Conservation (phyloP, 2,888 invertebrate genomes). For the Scaptomyza cyrtandrae region DNA sequence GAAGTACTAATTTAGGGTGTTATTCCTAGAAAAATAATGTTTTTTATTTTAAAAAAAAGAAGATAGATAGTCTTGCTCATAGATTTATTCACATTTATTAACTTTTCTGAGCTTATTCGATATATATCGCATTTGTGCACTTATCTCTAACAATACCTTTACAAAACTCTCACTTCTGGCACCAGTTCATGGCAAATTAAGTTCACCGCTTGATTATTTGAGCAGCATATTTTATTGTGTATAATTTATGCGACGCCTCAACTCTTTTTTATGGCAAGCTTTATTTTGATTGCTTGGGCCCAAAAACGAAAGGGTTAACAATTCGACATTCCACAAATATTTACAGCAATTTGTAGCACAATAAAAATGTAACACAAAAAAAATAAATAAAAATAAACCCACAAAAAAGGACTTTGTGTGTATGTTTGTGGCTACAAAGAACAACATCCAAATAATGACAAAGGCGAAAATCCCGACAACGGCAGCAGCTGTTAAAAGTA, state of each 20-base stretch:
- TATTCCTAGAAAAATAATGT: not conserved
- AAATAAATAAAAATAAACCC: slow-evolving; percentile 26
- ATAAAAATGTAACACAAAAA: slow-evolving; percentile 63
- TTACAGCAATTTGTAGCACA: slow-evolving; percentile 79
- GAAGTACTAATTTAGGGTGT: not conserved
- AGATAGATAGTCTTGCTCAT: no score
- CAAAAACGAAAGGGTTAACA: slow-evolving; percentile 64
- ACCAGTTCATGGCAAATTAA: slow-evolving; percentile 76
- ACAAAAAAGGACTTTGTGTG: slow-evolving; percentile 57
- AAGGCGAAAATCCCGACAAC: slow-evolving; percentile 45
- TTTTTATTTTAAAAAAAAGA: no score
- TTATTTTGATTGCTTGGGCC: slow-evolving; percentile 21
- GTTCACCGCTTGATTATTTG: slow-evolving; percentile 77
- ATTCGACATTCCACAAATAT: slow-evolving; percentile 71
- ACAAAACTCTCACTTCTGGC: slow-evolving; percentile 23
- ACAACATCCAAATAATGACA: slow-evolving; percentile 59
- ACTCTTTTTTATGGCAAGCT: slow-evolving; percentile 20
- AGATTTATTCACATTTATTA: no score
- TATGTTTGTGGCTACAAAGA: slow-evolving; percentile 52
- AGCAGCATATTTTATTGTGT: slow-evolving; percentile 62
- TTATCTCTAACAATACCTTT: slow-evolving; percentile 6
- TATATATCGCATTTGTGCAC: slow-evolving; percentile 23
- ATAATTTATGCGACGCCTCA: slow-evolving; percentile 66
- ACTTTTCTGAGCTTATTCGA: not conserved
- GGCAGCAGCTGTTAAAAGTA: slow-evolving; percentile 57